phyloP scores from a whole-genome alignment of 2,888 invertebrate genomes.

The Caenorhabditis sinica region DNA sequence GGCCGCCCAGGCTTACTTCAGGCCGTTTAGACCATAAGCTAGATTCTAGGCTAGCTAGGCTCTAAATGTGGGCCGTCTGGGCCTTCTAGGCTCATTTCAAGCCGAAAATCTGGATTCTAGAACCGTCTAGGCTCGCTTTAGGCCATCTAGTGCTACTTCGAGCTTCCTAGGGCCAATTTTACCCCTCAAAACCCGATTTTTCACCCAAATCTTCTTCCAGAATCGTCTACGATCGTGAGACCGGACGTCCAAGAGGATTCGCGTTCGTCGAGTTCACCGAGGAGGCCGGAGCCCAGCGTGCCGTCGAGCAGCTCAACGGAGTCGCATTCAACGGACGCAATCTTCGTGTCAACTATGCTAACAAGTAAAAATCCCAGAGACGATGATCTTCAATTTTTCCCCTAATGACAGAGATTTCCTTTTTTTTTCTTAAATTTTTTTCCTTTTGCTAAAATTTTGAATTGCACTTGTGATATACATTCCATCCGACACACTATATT shows the following conservation, averaged over 20 bases:
- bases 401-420: conserved; percentile 2
- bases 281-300: conserved; percentile 79
- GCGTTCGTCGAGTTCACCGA: conserved; percentile 83
- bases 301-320: conserved; percentile 79
- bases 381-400: neutral
- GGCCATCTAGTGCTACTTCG: too few species aligned
- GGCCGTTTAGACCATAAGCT: too few species aligned
- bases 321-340: conserved; percentile 80
- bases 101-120: too few species aligned
- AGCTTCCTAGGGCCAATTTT: too few species aligned
- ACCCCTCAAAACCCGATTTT: neutral
- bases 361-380: conserved; percentile 66
- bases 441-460: too few species aligned
- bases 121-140: too few species aligned
- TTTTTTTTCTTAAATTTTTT: too few species aligned
- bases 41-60: too few species aligned
- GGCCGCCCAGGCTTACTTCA: too few species aligned
- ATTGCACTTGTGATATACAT: conserved; percentile 48
- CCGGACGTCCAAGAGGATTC: conserved; percentile 83
- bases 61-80: too few species aligned
- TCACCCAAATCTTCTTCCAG: conserved; percentile 58
- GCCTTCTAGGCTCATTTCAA: too few species aligned
- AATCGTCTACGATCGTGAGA: conserved; percentile 82
- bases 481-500: conserved; percentile 15
- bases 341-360: conserved; percentile 83